These are phyloP conservation scores for Drosophila burlai DNA, from an alignment of 1,140 invertebrate genomes.

Conservation along the genomic window DNA sequence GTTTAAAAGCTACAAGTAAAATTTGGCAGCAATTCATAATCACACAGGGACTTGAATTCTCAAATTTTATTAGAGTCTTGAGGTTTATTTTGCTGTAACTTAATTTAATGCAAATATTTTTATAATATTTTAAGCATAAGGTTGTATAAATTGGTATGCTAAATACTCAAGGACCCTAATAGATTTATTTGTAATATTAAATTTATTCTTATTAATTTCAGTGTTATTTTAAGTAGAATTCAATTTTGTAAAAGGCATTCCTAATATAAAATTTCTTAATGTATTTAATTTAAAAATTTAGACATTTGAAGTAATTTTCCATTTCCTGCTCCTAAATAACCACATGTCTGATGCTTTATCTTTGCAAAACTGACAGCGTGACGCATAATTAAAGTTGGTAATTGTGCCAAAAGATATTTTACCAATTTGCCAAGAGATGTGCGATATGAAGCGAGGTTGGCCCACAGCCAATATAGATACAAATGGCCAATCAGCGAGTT, in stretches of 20 bases:
- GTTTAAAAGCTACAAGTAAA: background rate
- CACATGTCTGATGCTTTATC: conserved; percentile 8
- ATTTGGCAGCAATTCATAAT: background rate
- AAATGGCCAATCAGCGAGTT: conserved; percentile 52
- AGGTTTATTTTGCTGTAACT: background rate
- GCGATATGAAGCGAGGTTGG: conserved; percentile 37
- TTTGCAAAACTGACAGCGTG: conserved; percentile 52
- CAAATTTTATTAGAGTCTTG: background rate
- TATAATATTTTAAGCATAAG: background rate
- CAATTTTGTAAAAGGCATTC: background rate
- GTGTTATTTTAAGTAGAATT: background rate
- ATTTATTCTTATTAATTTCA: too few species aligned
- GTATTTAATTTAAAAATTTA: background rate
- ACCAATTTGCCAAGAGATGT: conserved; percentile 46
- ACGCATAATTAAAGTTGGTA: conserved; percentile 66
- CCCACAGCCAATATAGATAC: conserved; percentile 45
- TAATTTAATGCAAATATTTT: background rate
- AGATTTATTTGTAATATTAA: background rate
- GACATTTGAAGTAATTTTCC: background rate
- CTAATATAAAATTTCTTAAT: too few species aligned
- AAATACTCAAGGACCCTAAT: background rate
- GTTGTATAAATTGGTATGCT: background rate
- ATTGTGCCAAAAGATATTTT: conserved; percentile 51
- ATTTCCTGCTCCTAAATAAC: background rate
- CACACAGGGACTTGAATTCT: background rate